Percentiles rank a stretch among this genome's conserved stretches.
phyloP scores from a whole-genome alignment of 1,140 invertebrate genomes.

The Melanaphis sacchari region DNA sequence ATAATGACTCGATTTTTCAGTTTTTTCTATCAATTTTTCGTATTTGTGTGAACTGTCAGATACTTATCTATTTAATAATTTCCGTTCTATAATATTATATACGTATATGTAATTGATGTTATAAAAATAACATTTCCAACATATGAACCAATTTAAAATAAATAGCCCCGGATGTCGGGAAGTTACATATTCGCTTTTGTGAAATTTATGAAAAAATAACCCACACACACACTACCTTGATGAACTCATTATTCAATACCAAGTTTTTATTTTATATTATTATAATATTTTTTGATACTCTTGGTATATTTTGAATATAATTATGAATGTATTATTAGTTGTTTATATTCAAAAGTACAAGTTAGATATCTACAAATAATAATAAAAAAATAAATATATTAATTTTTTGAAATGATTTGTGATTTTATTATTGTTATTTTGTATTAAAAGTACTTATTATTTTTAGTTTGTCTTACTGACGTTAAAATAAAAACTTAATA shows the following conservation, averaged over 20 bases:
- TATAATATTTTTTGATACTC: not conserved
- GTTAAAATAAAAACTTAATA: no score
- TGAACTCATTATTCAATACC: not conserved
- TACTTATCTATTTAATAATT: slow-evolving; percentile 17
- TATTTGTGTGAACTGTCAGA: not conserved
- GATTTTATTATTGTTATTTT: no score
- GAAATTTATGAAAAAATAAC: not conserved
- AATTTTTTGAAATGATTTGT: no score
- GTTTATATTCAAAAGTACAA: not conserved
- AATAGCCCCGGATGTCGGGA: not conserved
- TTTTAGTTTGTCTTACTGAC: no score
- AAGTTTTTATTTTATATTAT: no score
- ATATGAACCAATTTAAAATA: not conserved
- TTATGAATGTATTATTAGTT: not conserved
- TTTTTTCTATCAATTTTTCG: not conserved
- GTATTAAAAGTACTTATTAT: no score
- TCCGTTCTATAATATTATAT: not conserved
- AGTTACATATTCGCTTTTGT: not conserved
- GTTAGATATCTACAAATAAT: no score
- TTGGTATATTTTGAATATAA: not conserved
- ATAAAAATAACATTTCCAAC: not conserved
- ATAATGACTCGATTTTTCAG: not conserved
- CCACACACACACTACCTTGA: not conserved
- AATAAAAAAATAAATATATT: no score
- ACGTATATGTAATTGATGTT: not conserved